phyloP scores from a whole-genome alignment of 1,140 invertebrate species.

The Brachystomella parvula region DNA sequence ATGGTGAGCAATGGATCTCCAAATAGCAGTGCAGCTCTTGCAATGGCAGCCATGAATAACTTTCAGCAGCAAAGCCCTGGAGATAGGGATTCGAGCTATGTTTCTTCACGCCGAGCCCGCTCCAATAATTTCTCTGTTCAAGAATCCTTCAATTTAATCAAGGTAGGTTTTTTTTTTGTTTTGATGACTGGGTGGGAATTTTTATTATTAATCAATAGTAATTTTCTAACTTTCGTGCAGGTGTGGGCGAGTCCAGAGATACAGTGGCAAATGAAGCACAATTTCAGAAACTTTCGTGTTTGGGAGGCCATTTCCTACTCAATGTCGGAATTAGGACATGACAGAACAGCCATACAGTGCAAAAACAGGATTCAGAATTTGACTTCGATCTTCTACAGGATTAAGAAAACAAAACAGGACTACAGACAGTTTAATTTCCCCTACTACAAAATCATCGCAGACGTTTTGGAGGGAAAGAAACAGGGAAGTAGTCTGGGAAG shows the following conservation, averaged over 20 bases:
- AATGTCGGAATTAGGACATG: slow-evolving; percentile 35
- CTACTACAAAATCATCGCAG: slow-evolving; percentile 37
- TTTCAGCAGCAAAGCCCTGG: slow-evolving; percentile 21
- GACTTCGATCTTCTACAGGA: slow-evolving; percentile 37
- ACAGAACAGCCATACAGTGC: slow-evolving; percentile 37
- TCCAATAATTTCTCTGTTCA: slow-evolving; percentile 38
- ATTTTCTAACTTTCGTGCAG: too few species aligned
- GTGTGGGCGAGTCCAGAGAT: slow-evolving; percentile 38
- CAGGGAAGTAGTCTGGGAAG: slow-evolving; percentile 21
- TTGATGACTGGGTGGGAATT: neutral
- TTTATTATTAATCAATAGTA: neutral
- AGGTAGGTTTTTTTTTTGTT: slow-evolving; percentile 3
- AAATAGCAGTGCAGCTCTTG: slow-evolving; percentile 1
- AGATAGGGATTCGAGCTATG: slow-evolving; percentile 4
- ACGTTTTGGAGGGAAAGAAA: slow-evolving; percentile 38
- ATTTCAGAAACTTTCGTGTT: slow-evolving; percentile 36
- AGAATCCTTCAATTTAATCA: slow-evolving; percentile 36
- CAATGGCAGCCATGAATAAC: slow-evolving; percentile 17
- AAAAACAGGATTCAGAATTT: slow-evolving; percentile 38
- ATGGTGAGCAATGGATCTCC: slow-evolving; percentile 32
- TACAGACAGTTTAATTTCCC: slow-evolving; percentile 37
- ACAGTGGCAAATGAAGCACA: slow-evolving; percentile 38
- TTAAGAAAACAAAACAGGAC: slow-evolving; percentile 38
- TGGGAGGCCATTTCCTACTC: slow-evolving; percentile 37
- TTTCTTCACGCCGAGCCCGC: slow-evolving; percentile 30